Conservation (phyloP, 2,113 vertebrate genomes). For the Entosphenus tridentatus region DNA sequence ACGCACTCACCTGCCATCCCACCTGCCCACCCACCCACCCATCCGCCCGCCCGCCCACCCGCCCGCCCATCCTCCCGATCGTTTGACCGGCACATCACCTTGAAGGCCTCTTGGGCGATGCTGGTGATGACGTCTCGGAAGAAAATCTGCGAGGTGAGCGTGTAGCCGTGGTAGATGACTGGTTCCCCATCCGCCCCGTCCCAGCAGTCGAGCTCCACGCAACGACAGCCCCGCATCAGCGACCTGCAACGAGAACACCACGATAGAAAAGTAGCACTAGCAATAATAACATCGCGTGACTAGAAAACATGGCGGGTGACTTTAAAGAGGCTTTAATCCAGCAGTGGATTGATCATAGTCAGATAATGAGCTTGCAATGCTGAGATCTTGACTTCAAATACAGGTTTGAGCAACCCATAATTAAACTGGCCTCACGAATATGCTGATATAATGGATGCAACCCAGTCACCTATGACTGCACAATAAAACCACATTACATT, state of each 20-base stretch:
- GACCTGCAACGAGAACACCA: constrained; percentile 25
- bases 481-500: no score
- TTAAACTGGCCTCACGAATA: not conserved
- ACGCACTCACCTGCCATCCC: no score
- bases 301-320: not conserved
- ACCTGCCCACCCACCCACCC: no score
- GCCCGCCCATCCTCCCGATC: no score
- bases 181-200: constrained; percentile 69
- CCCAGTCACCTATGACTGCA: no score
- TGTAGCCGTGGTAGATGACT: constrained; percentile 65
- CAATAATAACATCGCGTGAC: not conserved
- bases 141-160: constrained; percentile 70
- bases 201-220: constrained; percentile 94
- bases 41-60: no score
- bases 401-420: not conserved
- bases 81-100: constrained; percentile 18
- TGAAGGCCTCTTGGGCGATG: constrained; percentile 56
- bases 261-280: not conserved
- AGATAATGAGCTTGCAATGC: not conserved
- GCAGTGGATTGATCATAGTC: not conserved
- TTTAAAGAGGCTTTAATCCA: not conserved
- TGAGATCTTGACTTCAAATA: not conserved
- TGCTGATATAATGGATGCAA: no score
- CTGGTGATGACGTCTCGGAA: constrained; percentile 67
- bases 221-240: constrained; percentile 65